These are phyloP conservation scores for Brenthis ino DNA, from an alignment of 2,888 invertebrate species.

Conservation along the genomic window DNA sequence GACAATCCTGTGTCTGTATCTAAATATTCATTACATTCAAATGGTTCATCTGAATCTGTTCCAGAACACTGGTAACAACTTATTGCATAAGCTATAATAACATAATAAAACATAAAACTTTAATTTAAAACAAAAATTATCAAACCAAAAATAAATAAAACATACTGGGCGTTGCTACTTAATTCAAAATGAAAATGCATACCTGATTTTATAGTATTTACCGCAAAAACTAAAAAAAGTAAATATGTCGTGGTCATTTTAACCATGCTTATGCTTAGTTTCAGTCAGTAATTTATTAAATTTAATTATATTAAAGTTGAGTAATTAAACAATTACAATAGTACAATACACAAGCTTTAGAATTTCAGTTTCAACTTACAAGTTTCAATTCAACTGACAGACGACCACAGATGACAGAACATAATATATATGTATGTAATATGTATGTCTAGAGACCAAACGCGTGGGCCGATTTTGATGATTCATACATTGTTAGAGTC, in stretches of 20 bases:
- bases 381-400: no score
- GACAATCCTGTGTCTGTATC: constrained; percentile 84
- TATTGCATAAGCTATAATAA: constrained; percentile 83
- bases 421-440: no score
- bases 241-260: constrained; percentile 52
- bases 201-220: constrained; percentile 37
- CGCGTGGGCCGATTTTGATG: no score
- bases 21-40: constrained; percentile 92
- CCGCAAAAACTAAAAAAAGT: constrained; percentile 25
- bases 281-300: no score
- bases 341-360: no score
- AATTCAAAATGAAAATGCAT: constrained; percentile 13
- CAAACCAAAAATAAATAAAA: constrained; percentile 21
- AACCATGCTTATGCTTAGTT: constrained; percentile 22
- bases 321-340: no score
- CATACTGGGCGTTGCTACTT: constrained; percentile 35
- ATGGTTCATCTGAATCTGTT: constrained; percentile 87
- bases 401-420: no score
- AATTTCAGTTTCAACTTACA: no score
- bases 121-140: constrained; percentile 9
- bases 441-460: no score
- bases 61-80: constrained; percentile 95
- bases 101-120: constrained; percentile 45
- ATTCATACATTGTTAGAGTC: no score
- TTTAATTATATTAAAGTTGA: no score